Evolutionary conservation across 2,888 invertebrate genomes (phyloP).

Genomic region (Panzeria rudis): DNA sequence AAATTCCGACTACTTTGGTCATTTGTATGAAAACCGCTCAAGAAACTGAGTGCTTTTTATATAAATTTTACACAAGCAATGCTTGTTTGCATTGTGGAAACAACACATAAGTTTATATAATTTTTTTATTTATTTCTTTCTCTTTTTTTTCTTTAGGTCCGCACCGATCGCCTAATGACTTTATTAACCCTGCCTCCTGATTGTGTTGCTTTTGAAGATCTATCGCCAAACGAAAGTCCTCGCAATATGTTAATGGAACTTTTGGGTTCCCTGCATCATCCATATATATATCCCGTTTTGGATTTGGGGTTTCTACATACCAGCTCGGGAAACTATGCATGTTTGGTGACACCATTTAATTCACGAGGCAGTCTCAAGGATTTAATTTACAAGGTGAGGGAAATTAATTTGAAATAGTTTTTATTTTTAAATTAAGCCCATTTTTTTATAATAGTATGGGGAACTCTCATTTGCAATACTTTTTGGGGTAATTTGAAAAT

Average conservation of each 20-base stretch:
- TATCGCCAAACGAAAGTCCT: conserved; percentile 86
- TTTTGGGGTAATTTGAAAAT: too few species aligned
- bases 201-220: conserved; percentile 84
- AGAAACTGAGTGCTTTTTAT: too few species aligned
- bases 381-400: conserved; percentile 91
- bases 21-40: too few species aligned
- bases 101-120: too few species aligned
- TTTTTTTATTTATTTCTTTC: neutral
- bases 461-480: too few species aligned
- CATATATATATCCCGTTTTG: conserved; percentile 95
- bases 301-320: conserved; percentile 90
- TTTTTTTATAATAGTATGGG: too few species aligned
- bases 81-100: too few species aligned
- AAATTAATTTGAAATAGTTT: neutral
- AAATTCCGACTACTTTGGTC: too few species aligned
- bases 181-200: conserved; percentile 83
- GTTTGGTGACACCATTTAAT: conserved; percentile 93
- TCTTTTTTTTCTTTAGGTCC: conserved; percentile 77
- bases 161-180: conserved; percentile 84
- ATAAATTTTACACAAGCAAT: too few species aligned
- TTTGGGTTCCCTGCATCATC: conserved; percentile 94
- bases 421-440: too few species aligned
- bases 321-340: conserved; percentile 86
- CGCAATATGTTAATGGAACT: conserved; percentile 90
- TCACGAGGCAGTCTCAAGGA: conserved; percentile 94